Base-by-base conservation (phyloP, 2,113 vertebrate genomes). In the Gila orcuttii region DNA sequence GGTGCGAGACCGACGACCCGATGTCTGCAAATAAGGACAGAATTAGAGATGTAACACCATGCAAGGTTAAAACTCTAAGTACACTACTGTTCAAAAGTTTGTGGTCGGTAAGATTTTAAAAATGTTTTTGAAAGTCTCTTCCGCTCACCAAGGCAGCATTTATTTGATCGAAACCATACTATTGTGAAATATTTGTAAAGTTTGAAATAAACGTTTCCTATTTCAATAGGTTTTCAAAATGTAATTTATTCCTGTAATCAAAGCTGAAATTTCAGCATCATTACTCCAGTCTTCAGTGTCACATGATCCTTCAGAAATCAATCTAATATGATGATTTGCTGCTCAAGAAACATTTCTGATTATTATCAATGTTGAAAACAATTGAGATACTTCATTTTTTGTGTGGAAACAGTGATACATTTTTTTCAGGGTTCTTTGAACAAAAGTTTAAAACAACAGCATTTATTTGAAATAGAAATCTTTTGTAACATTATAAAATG, bases 1-100 rank as follows among this genome's bases (percentile, higher is more conserved):
- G 1, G 96, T 97, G 68, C 95, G 95, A 2, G 95, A 96, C 0
- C 93, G 94, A 50, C 83, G 92, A 0, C 94, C 94, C 0, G 95
- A 87, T 71, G 88, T 91, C 97, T 99, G 68, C 39, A 55, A 85
- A 8, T 23, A n/a, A 57, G 57, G 10, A 42, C 21, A 79, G 15
- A 1, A 3, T 75, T 10, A 36, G 55, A 23, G 19, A 57, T 57
- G 55, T 21, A 21, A 57, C 55, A 21, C 55, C 19, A 57, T 23
- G 55, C 19, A 57, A 57, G 55, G 66, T 10, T 71, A 39, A 71
- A 71, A 71, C 33, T 31, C 13, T 8, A 9, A 19, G 10, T 25
- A 62, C 9, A 25, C 9, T n/a, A 57, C 55, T 10, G 17, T 23
- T 36, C 4, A 11, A 42, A 39, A 39, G 36, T 23, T 6, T 23